phyloP scores from a whole-genome alignment of 2,113 vertebrate species.

The Gallinago undulata region DNA sequence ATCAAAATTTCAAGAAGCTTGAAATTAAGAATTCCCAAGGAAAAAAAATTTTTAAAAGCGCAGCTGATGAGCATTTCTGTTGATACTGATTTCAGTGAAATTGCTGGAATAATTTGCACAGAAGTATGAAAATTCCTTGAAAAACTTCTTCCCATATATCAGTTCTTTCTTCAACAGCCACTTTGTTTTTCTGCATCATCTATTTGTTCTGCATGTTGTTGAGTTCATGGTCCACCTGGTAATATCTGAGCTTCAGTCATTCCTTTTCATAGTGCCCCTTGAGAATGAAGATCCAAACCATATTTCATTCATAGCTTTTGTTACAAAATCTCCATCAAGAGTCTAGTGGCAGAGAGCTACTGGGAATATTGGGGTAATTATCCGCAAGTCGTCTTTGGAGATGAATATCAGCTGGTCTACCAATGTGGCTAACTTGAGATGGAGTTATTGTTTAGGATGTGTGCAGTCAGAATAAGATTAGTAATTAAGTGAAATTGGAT shows the following conservation, averaged over 20 bases:
- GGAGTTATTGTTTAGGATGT: not conserved
- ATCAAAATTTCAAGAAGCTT: constrained; percentile 23
- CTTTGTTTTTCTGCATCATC: constrained; percentile 12
- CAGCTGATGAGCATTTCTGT: not conserved
- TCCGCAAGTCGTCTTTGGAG: not conserved
- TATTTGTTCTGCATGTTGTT: constrained; percentile 14
- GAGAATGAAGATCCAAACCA: not conserved
- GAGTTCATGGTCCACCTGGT: not conserved
- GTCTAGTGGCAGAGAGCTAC: constrained; percentile 14
- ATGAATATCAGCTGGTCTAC: not conserved
- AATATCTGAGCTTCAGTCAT: not conserved
- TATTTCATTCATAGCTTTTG: not conserved
- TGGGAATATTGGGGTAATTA: not conserved
- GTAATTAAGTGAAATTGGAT: not conserved
- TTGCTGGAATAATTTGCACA: constrained; percentile 1
- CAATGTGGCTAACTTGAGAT: not conserved
- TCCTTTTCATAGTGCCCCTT: not conserved
- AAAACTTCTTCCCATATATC: not conserved
- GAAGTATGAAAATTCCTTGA: constrained; percentile 7
- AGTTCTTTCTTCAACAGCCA: not conserved
- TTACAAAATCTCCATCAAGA: not conserved
- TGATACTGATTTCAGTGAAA: not conserved
- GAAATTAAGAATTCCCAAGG: constrained; percentile 26
- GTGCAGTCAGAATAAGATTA: not conserved
- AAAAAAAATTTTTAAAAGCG: not conserved